Evolutionary conservation across 2,797 vertebrate genomes (phyloP).

Genomic region (Linurgus olivaceus): DNA sequence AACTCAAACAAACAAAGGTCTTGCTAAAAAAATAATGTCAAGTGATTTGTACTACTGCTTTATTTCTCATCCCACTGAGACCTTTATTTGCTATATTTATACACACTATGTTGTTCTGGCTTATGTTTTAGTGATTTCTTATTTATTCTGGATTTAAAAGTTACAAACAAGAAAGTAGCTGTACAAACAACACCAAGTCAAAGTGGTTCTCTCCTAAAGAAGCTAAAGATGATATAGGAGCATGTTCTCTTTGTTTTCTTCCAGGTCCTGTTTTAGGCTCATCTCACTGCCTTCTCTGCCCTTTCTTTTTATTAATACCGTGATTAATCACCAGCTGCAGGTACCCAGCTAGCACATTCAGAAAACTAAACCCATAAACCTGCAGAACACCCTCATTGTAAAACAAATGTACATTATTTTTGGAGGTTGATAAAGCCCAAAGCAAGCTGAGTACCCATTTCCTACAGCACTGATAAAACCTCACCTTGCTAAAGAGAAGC

Average conservation of each 20-base stretch:
- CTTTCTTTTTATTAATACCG: rapidly evolving
- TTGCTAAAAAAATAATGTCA: neutral
- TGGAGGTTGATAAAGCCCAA: neutral
- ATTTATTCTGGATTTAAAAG: neutral
- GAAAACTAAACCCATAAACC: neutral
- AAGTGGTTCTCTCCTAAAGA: neutral
- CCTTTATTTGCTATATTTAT: neutral
- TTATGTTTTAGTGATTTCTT: neutral
- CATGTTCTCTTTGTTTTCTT: neutral
- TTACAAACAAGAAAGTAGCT: rapidly evolving
- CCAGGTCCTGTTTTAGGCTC: neutral
- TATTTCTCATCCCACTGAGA: neutral
- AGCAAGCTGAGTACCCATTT: neutral
- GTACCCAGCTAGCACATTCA: neutral
- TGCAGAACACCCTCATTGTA: neutral
- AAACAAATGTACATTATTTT: neutral
- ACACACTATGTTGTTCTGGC: rapidly evolving
- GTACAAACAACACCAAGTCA: neutral
- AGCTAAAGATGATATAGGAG: rapidly evolving
- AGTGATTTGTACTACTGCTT: neutral
- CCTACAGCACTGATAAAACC: neutral
- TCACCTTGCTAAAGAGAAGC: neutral
- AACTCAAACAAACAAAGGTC: neutral
- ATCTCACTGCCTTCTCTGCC: rapidly evolving
- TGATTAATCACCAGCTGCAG: neutral